A percentile compares a stretch with the other conserved stretches of the same genome.
These are phyloP conservation scores for Oscarella lobularis DNA, from an alignment of 37 sponge, comb jelly and placozoan genomes.

Conservation along the genomic window DNA sequence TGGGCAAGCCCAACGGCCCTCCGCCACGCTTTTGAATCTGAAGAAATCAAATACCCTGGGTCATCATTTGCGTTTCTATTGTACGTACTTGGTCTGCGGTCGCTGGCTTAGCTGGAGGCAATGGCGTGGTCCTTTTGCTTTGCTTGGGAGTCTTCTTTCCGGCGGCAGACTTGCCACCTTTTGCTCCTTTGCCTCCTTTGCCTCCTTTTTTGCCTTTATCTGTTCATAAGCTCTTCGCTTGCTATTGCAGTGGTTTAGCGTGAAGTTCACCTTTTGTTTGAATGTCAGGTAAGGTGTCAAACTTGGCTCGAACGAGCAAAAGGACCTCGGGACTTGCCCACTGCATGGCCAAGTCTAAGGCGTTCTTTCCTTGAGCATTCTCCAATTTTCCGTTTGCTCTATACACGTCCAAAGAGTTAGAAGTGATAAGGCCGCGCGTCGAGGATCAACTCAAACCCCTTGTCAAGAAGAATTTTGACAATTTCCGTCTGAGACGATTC, in stretches of 20 bases:
- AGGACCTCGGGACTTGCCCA: not conserved
- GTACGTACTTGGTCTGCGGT: too few species aligned
- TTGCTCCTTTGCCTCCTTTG: constrained; percentile 14
- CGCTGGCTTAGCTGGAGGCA: not conserved
- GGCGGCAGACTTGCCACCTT: constrained; percentile 29
- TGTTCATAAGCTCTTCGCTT: too few species aligned
- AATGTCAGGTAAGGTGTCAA: not conserved
- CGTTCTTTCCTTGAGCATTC: not conserved
- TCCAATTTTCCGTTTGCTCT: not conserved
- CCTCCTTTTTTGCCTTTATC: constrained; percentile 16
- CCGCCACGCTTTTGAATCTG: too few species aligned
- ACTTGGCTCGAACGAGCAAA: not conserved
- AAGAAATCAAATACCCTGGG: too few species aligned
- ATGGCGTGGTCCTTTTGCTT: constrained; percentile 7
- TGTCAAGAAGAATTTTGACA: constrained; percentile 64
- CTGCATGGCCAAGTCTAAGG: not conserved
- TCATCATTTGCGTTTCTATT: too few species aligned
- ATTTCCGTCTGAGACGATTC: constrained; percentile 65
- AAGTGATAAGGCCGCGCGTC: too few species aligned
- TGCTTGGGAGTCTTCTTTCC: constrained; percentile 41
- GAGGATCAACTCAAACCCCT: constrained; percentile 39
- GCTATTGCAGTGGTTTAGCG: too few species aligned
- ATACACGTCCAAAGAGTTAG: not conserved
- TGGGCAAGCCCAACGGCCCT: not conserved
- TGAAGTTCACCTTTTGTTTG: constrained; percentile 10